Evolutionary conservation across 2,888 invertebrate genomes (phyloP), one percentile per base, ranked within the genome.

Genomic region (Megastigmus dorsalis): DNA sequence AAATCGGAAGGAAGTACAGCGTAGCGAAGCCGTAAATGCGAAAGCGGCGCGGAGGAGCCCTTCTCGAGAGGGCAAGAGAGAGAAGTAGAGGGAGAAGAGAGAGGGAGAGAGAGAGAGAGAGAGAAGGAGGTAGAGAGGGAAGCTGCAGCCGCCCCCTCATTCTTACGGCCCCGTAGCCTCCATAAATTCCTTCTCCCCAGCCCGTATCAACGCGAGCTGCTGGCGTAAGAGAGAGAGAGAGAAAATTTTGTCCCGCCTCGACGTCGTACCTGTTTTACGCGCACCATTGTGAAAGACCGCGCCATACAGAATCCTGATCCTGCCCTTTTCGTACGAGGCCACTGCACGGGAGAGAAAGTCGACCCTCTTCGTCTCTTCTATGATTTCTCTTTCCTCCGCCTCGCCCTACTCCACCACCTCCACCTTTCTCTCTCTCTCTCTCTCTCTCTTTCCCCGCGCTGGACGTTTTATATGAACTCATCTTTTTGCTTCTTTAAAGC

Each of bases 151-250:
- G 7, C 72, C 70, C 74, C 79, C 77, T 81, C 80, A 80, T 83
- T 82, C 82, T 82, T 84, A 80, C 67, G 38, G 72, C 78, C 80
- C 72, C 79, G 74, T 79, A 80, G 78, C 74, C 79, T 69, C 78
- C 81, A 82, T 84, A 85, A 84, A 85, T 84, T 84, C 79, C 76
- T 73, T 59, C 65, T 71, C 62, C 45, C 60, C 67, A 72, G 57
- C 79, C 75, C 80, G 77, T 81, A 83, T 84, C 83, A 82, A 81
- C 81, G 83, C 48, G 52, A 10, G 45, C 26, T n/a, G n/a, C n/a
- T n/a, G n/a, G n/a, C n/a, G n/a, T n/a, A n/a, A n/a, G n/a, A n/a
- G n/a, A n/a, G n/a, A n/a, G 52, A 26, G 48, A 15, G 52, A 60
- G 36, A 62, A 76, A 79, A 74, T 73, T 80, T 68, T 65, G 36